A percentile compares a stretch with the other conserved stretches of the same genome.
phyloP scores from a whole-genome alignment of 1,140 invertebrate species.

The Riptortus pedestris region DNA sequence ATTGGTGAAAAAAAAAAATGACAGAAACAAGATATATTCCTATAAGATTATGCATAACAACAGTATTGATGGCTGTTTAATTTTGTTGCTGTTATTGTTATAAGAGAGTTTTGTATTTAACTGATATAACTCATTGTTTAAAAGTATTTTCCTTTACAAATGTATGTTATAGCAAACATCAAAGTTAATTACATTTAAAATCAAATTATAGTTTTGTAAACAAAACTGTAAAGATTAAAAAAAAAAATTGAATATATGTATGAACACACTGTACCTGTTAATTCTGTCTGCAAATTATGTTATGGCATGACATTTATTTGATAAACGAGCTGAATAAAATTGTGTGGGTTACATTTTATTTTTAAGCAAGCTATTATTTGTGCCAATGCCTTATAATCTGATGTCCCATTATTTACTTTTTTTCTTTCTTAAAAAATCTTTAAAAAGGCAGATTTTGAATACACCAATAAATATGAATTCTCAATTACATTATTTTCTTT shows the following conservation, averaged over 20 bases:
- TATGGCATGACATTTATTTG: too few species aligned
- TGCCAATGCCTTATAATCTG: too few species aligned
- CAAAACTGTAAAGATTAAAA: too few species aligned
- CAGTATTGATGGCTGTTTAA: constrained; percentile 14
- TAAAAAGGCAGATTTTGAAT: too few species aligned
- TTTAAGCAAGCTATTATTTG: too few species aligned
- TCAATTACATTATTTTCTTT: too few species aligned
- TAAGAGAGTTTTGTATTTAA: constrained; percentile 1
- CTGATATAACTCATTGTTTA: background rate
- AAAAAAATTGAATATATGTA: constrained; percentile 1
- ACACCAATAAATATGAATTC: too few species aligned
- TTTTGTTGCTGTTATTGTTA: constrained; percentile 15
- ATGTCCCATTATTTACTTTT: too few species aligned
- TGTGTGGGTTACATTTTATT: too few species aligned
- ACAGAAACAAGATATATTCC: background rate
- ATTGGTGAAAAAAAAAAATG: too few species aligned
- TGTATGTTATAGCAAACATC: background rate
- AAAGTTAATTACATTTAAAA: constrained; percentile 2
- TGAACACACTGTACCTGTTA: constrained; percentile 4
- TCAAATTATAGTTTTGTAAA: constrained; percentile 6
- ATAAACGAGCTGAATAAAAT: too few species aligned
- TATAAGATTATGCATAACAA: constrained; percentile 1
- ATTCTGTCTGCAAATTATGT: background rate
- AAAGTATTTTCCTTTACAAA: background rate
- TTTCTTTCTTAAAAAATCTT: too few species aligned